These are phyloP conservation scores for Hemithea aestivaria DNA, from an alignment of 2,888 invertebrate genomes.

Conservation along the genomic window DNA sequence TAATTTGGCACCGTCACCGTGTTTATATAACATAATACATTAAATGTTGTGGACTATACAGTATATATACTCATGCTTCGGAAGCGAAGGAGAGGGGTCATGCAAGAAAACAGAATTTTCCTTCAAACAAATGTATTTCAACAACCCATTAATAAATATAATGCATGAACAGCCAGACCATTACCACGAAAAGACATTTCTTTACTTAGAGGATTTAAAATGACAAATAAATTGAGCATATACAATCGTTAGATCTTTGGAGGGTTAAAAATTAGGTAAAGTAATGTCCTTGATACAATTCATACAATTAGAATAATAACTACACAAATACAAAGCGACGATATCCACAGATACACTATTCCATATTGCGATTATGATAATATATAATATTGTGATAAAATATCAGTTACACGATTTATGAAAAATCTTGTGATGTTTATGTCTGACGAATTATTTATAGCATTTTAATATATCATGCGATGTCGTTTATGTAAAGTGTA, in stretches of 20 bases:
- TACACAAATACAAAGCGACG: slow-evolving; percentile 58
- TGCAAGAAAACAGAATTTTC: slow-evolving; percentile 76
- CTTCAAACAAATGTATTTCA: slow-evolving; percentile 69
- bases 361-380: slow-evolving; percentile 30
- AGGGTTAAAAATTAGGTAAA: slow-evolving; percentile 28
- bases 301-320: slow-evolving; percentile 32
- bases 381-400: slow-evolving; percentile 10
- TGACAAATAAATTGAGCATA: slow-evolving; percentile 7
- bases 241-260: not conserved
- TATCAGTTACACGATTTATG: slow-evolving; percentile 7
- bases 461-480: slow-evolving; percentile 5
- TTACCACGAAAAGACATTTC: slow-evolving; percentile 43
- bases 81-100: slow-evolving; percentile 51
- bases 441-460: no score
- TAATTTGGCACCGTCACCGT: no score
- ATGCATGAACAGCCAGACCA: slow-evolving; percentile 63
- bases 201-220: slow-evolving; percentile 27
- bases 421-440: slow-evolving; percentile 5
- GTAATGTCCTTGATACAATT: slow-evolving; percentile 45
- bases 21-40: not conserved
- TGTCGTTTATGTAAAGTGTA: slow-evolving; percentile 6
- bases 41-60: no score
- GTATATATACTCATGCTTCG: slow-evolving; percentile 59
- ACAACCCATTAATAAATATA: slow-evolving; percentile 65
- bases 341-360: slow-evolving; percentile 39